Evolutionary conservation across 2,113 vertebrate genomes (phyloP), one percentile per base, ranked within the genome.

Genomic region (Laticauda colubrina): DNA sequence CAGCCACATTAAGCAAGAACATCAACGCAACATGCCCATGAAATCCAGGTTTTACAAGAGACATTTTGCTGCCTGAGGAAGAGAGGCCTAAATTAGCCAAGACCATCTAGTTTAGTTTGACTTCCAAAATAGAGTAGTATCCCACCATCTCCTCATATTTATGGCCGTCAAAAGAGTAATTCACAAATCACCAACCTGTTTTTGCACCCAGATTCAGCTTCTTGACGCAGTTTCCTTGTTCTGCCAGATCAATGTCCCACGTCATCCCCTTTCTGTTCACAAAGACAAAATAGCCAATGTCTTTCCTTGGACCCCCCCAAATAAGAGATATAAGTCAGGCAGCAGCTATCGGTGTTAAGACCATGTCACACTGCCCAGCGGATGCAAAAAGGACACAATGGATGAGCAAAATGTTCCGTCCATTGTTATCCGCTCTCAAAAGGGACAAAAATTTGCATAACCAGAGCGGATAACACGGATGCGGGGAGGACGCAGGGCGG

Each of bases 271-370:
- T 45, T 14, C 14, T 87, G n/a, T 23, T 48, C 92, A 59, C 3
- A 91, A 94, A 91, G n/a, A 56, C 24, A 69, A 85, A 93, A 51
- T 56, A 75, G 45, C 64, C 43, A 91, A 56, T 43, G 92, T 88
- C 89, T 54, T 87, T 91, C 89, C 3, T 20, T 91, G 55, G 8
- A 24, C 48, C n/a, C 20, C 20, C 15, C 29, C 26, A 48, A 59
- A 55, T 21, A 15, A 89, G 26, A 64, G 21, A 89, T 4, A 91
- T 48, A 92, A 59, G 55, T 61, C 11, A 21, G n/a, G 45, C 51
- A 34, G 87, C 34, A 93, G 8, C 45, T 20, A 23, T 59, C 34
- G 2, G 69, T 3, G 64, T n/a, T 91, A 48, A n/a, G n/a, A n/a
- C n/a, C n/a, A n/a, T n/a, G n/a, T n/a, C n/a, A n/a, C n/a, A n/a